phyloP scores from a whole-genome alignment of 2,888 invertebrate genomes.

The Eubasilissa splendida region DNA sequence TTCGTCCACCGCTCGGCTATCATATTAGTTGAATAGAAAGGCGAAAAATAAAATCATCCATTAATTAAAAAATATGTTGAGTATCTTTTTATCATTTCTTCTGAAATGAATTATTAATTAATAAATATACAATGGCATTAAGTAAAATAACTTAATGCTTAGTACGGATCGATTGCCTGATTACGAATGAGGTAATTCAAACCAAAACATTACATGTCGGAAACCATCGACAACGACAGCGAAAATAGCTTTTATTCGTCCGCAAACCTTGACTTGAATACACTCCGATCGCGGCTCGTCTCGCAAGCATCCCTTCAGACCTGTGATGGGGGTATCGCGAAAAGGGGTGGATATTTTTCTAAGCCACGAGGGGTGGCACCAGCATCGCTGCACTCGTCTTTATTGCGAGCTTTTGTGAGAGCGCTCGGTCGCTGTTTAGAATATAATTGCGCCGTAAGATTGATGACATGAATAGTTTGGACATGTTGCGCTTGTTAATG shows the following conservation, averaged over 20 bases:
- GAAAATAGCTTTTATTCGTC: neutral
- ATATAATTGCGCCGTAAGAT: slow-evolving; percentile 23
- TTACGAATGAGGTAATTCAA: no score
- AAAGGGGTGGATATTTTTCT: slow-evolving; percentile 15
- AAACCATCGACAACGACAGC: no score
- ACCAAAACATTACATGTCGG: no score
- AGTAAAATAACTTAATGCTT: no score
- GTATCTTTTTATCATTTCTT: no score
- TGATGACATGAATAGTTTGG: neutral
- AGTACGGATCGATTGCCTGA: no score
- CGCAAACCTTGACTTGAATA: neutral
- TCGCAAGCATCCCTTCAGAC: neutral
- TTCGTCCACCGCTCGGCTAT: no score
- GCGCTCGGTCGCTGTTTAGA: slow-evolving; percentile 6
- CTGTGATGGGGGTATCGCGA: neutral
- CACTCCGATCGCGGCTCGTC: neutral
- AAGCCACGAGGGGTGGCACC: slow-evolving; percentile 1
- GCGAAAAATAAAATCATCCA: no score
- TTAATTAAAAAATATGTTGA: no score
- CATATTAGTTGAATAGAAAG: no score
- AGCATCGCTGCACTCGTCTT: neutral
- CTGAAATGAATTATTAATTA: no score
- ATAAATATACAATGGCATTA: no score
- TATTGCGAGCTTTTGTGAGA: slow-evolving; percentile 20
- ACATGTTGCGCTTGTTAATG: neutral